These are phyloP conservation scores for Hypomecis atomaria DNA, from an alignment of 2,888 invertebrate species.

Conservation along the genomic window DNA sequence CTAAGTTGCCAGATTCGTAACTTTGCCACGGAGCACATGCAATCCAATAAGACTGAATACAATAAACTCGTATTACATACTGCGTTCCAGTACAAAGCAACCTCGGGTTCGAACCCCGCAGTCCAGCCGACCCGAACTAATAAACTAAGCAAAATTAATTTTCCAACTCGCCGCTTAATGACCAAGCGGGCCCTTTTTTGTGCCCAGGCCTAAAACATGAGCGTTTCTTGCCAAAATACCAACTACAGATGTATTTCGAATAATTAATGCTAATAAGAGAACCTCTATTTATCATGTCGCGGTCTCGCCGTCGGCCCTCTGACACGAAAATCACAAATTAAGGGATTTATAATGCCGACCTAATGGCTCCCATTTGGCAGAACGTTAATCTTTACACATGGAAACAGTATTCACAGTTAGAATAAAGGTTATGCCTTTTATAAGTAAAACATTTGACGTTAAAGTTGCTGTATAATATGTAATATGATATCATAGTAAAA, in stretches of 20 bases:
- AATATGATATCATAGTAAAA: no score
- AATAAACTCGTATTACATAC: no score
- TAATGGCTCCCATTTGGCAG: constrained; percentile 26
- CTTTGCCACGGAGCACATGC: no score
- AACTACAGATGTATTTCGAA: constrained; percentile 37
- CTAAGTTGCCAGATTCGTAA: no score
- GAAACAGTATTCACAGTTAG: background rate
- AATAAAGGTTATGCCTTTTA: background rate
- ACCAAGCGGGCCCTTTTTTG: constrained; percentile 28
- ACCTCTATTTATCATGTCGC: constrained; percentile 48
- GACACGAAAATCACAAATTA: constrained; percentile 54
- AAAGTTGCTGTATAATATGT: no score
- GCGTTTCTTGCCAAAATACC: constrained; percentile 24
- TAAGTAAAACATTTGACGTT: no score
- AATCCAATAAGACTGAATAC: no score
- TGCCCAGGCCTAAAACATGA: constrained; percentile 17
- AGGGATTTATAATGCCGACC: constrained; percentile 43
- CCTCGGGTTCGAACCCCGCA: constrained; percentile 10
- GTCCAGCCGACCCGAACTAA: constrained; percentile 25
- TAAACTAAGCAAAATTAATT: constrained; percentile 34
- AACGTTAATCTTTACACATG: constrained; percentile 16
- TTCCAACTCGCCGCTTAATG: constrained; percentile 27
- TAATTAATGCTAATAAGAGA: constrained; percentile 40
- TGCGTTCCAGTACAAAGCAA: no score
- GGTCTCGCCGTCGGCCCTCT: constrained; percentile 34